Percentiles rank a stretch among this genome's conserved stretches.
Conservation (phyloP, 2,113 vertebrate genomes). For the Dasypus novemcinctus region DNA sequence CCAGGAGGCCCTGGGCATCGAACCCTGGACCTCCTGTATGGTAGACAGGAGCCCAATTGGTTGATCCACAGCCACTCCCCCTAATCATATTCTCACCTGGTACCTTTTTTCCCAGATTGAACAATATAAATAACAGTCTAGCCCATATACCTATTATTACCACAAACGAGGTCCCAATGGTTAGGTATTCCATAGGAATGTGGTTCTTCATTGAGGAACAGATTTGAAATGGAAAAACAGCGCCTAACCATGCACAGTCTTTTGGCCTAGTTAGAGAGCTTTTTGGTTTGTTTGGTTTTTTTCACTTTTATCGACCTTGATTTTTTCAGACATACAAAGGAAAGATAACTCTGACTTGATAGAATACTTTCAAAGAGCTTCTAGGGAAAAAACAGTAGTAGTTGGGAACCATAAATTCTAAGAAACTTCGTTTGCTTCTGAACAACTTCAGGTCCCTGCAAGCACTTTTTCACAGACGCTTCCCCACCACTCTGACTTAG, state of each 20-base stretch:
- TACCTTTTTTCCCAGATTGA: background rate
- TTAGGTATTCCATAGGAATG: background rate
- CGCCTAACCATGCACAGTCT: background rate
- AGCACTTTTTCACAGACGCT: background rate
- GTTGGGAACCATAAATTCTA: background rate
- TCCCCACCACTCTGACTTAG: slow-evolving; percentile 3
- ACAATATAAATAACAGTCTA: background rate
- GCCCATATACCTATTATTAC: background rate
- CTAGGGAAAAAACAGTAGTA: background rate
- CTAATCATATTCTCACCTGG: background rate
- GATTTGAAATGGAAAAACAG: background rate
- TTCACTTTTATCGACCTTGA: background rate
- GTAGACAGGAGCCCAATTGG: too few relatives aligned
- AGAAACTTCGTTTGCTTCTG: background rate
- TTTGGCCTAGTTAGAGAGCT: background rate
- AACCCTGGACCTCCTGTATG: too few relatives aligned
- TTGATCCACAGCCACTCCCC: too few relatives aligned
- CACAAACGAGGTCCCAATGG: background rate
- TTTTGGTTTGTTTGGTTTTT: background rate
- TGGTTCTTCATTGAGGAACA: background rate
- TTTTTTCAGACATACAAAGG: background rate
- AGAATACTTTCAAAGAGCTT: background rate
- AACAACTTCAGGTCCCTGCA: background rate
- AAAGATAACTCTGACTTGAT: background rate
- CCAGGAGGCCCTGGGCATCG: too few relatives aligned